phyloP scores from a whole-genome alignment of 2,113 vertebrate species.

The Heterochromis multidens region DNA sequence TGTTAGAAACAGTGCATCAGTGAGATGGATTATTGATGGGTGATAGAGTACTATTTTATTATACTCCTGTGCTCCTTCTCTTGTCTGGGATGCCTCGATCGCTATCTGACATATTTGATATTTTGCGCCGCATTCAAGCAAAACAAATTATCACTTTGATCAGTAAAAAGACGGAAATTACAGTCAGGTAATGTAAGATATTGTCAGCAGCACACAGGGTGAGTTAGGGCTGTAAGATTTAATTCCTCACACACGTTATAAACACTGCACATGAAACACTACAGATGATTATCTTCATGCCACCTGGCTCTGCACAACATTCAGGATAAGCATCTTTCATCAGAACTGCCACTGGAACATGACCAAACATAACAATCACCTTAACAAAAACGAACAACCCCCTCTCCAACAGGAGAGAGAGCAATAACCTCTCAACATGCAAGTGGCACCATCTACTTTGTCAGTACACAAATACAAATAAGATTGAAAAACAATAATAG shows the following conservation, averaged over 20 bases:
- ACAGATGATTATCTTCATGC: not conserved
- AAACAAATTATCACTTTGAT: not conserved
- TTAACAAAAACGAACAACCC: not conserved
- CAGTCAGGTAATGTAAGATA: not conserved
- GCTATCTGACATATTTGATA: not conserved
- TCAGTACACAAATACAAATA: not conserved
- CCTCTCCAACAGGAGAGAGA: not conserved
- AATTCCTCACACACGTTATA: not conserved
- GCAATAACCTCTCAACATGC: not conserved
- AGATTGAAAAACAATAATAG: not conserved
- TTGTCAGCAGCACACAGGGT: not conserved
- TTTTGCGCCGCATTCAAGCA: not conserved
- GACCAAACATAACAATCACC: not conserved
- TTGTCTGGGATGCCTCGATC: not conserved
- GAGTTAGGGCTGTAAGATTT: not conserved
- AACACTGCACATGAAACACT: not conserved
- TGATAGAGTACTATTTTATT: not conserved
- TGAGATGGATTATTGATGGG: not conserved
- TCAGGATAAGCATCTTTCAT: not conserved
- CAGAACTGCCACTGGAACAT: not conserved
- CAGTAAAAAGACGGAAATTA: constrained; percentile 17
- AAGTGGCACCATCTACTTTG: not conserved
- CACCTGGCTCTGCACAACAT: not conserved
- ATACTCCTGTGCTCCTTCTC: not conserved
- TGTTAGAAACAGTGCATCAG: not conserved